Base-by-base conservation (phyloP, 2,113 vertebrate genomes). In the Mesocricetus auratus region DNA sequence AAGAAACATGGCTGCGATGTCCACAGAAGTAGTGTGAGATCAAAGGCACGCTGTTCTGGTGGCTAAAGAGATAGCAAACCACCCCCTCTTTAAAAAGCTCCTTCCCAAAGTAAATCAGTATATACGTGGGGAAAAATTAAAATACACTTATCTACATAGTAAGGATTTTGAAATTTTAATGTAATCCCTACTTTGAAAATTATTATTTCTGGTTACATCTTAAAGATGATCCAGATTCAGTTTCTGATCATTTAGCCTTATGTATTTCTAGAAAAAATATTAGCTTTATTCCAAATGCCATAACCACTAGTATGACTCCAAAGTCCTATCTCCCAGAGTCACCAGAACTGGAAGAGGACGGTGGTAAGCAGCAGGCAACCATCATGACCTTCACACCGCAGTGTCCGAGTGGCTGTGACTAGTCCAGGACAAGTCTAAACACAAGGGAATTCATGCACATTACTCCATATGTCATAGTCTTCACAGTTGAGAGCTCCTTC, bases 401-500 rank as follows among this genome's bases (percentile, higher is more conserved):
- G 98, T 87, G 94, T 92, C 93, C 97, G 92, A 97, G 97, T 98
- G 98, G 97, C 98, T 97, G 98, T 97, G 97, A 97, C 98, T 5
- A 97, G 97, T 97, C 97, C 93, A 98, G 94, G 96, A 98, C 96
- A 98, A 97, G 97, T 98, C 96, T 98, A 98, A 95, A 95, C 98
- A 98, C 97, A 98, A 98, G 97, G 98, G 97, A n/a, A n/a, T 60
- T 98, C 98, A 98, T 99, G 98, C 98, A 98, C 95, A 97, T 98
- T 98, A 98, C 98, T 98, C 98, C 98, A 96, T 98, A 97, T 96
- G 97, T 96, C 95, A n/a, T 98, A 81, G 96, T 98, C 98, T 97
- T 99, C 98, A 99, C 98, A 99, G 98, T 97, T 98, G 98, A 98
- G 98, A 97, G 98, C 98, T 98, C 96, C 98, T 98, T 93, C 97